These are phyloP conservation scores for Pao palembangensis DNA, from an alignment of 2,113 vertebrate genomes.

Conservation along the genomic window DNA sequence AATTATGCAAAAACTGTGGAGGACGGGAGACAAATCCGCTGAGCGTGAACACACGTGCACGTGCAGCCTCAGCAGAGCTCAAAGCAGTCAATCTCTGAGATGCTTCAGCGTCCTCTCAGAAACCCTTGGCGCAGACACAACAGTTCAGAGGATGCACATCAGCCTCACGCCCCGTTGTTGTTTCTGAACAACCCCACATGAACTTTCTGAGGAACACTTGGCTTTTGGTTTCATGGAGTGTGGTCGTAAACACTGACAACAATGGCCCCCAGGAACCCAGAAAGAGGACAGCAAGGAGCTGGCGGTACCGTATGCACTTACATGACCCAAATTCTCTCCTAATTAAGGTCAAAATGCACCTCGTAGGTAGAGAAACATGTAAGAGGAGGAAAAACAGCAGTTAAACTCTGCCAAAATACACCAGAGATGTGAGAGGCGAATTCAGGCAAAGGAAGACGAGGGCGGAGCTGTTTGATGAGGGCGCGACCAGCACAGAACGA, in stretches of 20 bases:
- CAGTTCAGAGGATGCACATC: no score
- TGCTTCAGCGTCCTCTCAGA: background rate
- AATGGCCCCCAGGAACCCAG: no score
- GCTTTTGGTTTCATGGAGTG: no score
- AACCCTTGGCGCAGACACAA: background rate
- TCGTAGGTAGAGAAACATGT: slow-evolving; percentile 25
- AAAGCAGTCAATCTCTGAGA: slow-evolving; percentile 14
- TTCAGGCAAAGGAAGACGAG: slow-evolving; percentile 42
- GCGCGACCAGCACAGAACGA: slow-evolving; percentile 42
- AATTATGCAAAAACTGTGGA: slow-evolving; percentile 17
- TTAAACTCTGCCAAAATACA: slow-evolving; percentile 49
- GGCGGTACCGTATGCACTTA: background rate
- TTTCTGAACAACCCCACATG: no score
- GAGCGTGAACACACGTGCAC: background rate
- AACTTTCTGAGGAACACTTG: no score
- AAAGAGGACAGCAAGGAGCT: no score
- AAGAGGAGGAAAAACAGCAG: slow-evolving; percentile 48
- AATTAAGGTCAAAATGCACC: slow-evolving; percentile 24
- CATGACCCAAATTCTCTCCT: slow-evolving; percentile 42
- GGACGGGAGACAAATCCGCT: slow-evolving; percentile 1
- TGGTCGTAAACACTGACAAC: no score
- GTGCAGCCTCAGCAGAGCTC: slow-evolving; percentile 2
- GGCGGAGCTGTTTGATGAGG: slow-evolving; percentile 46
- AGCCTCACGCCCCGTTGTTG: no score
- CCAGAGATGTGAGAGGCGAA: slow-evolving; percentile 48